Conservation (phyloP, 2,888 invertebrate species). For the Ommatoiulus sabulosus region DNA sequence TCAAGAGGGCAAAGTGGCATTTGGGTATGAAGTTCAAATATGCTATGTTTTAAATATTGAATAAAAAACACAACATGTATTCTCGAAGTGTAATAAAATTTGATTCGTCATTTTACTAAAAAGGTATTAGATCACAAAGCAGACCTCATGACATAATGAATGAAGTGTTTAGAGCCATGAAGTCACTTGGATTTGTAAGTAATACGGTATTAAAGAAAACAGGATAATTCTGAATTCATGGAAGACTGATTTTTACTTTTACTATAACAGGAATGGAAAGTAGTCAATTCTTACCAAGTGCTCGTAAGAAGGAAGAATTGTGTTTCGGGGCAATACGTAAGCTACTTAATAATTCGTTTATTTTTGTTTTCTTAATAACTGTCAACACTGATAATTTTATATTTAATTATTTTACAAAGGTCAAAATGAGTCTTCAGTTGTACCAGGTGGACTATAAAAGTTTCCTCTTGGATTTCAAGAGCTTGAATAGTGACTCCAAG, state of each 20-base stretch:
- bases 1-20: slow-evolving; percentile 98
- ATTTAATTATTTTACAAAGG: slow-evolving; percentile 62
- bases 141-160: slow-evolving; percentile 99
- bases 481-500: slow-evolving; percentile 72
- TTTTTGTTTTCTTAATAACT: neutral
- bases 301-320: slow-evolving; percentile 91
- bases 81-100: neutral
- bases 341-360: slow-evolving; percentile 60
- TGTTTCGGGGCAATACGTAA: slow-evolving; percentile 82
- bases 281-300: slow-evolving; percentile 96
- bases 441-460: slow-evolving; percentile 99
- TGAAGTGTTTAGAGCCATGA: slow-evolving; percentile 99
- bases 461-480: slow-evolving; percentile 97
- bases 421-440: slow-evolving; percentile 96
- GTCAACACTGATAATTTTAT: neutral
- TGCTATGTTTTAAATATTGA: slow-evolving; percentile 30
- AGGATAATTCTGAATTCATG: neutral
- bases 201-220: neutral
- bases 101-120: slow-evolving; percentile 55
- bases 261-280: slow-evolving; percentile 88
- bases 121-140: slow-evolving; percentile 93
- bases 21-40: slow-evolving; percentile 73
- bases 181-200: slow-evolving; percentile 89
- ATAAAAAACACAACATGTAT: too few relatives aligned
- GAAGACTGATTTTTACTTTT: neutral